Conservation (phyloP, 2,113 vertebrate genomes). For the Triplophysa siluroides region DNA sequence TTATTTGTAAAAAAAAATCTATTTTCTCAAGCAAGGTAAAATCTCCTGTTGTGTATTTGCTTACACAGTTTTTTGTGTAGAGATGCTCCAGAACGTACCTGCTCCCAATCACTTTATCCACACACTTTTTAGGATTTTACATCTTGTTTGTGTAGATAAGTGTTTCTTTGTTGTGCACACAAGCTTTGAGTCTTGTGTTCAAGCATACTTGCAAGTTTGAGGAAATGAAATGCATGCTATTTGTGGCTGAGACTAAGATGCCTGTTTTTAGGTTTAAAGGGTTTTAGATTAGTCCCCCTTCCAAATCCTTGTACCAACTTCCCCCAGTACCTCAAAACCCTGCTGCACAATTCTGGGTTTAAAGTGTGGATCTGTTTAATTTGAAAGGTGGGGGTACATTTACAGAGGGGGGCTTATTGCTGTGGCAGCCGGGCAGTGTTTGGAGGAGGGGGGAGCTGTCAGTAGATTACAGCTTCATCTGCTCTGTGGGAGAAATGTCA, state of each 20-base stretch:
- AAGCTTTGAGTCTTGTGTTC: not conserved
- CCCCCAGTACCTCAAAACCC: slow-evolving; percentile 21
- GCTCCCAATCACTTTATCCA: not conserved
- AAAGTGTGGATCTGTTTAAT: slow-evolving; percentile 33
- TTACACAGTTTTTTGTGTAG: not conserved
- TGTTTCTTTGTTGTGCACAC: slow-evolving; percentile 3
- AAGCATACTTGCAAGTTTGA: not conserved
- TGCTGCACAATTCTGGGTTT: slow-evolving; percentile 28
- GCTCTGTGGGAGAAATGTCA: slow-evolving; percentile 1
- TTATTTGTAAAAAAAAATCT: no score
- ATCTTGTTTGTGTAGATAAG: not conserved
- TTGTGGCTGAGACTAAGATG: not conserved
- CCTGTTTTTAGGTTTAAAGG: slow-evolving; percentile 43
- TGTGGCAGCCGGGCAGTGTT: slow-evolving; percentile 15
- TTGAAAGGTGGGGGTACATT: slow-evolving; percentile 23
- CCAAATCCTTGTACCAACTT: not conserved
- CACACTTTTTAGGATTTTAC: not conserved
- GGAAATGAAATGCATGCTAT: slow-evolving; percentile 12
- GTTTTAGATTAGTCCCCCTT: slow-evolving; percentile 33
- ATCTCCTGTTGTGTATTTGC: no score
- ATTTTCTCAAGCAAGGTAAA: not conserved
- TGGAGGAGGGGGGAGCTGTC: slow-evolving; percentile 12
- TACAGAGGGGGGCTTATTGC: slow-evolving; percentile 25
- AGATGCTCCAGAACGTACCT: not conserved
- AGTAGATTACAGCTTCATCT: slow-evolving; percentile 29